Evolutionary conservation across 1,140 invertebrate species (phyloP), one percentile per base, ranked within the genome.

Genomic region (Apis laboriosa): DNA sequence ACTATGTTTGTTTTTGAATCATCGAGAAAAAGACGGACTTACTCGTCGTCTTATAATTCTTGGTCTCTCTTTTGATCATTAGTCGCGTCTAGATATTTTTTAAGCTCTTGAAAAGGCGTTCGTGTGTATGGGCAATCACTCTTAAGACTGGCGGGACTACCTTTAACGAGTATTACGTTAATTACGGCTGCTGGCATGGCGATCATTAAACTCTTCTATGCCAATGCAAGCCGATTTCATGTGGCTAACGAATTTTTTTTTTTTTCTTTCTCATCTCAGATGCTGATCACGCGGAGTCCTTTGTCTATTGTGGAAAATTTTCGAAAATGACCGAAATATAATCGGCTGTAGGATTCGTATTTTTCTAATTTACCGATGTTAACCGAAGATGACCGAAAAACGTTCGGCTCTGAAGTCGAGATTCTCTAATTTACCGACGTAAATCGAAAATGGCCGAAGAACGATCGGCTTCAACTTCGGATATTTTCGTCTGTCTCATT

Each of bases 161-260:
- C 67, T 80, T 88, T 88, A 88, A 88, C 79, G 63, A 63, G 83
- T 66, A 85, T 85, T 80, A 88, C 78, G 72, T 88, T 88, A 85
- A 88, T 88, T 88, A 88, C 66, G 34, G n/a, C 61, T 15, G 80
- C 71, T 21, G 53, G n/a, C n/a, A 49, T 56, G 78, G 63, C 77
- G 75, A 71, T 89, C 89, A 86, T 90, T 90, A 90, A 90, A 90
- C 78, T 90, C 78, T 90, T 90, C 88, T 89, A 83, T 81, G n/a
- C 82, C 80, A 79, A 87, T 87, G 87, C 83, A 81, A 60, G 78
- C 60, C 67, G 53, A 34, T 86, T 76, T 61, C 66, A 56, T 58
- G 60, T 34, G 19, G 83, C 72, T 72, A 73, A 80, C 68, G 24
- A 68, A 61, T 70, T 72, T 63, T 66, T 51, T 60, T 66, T 60